These are phyloP conservation scores for Seladonia tumulorum DNA, from an alignment of 2,888 invertebrate genomes.

Conservation along the genomic window DNA sequence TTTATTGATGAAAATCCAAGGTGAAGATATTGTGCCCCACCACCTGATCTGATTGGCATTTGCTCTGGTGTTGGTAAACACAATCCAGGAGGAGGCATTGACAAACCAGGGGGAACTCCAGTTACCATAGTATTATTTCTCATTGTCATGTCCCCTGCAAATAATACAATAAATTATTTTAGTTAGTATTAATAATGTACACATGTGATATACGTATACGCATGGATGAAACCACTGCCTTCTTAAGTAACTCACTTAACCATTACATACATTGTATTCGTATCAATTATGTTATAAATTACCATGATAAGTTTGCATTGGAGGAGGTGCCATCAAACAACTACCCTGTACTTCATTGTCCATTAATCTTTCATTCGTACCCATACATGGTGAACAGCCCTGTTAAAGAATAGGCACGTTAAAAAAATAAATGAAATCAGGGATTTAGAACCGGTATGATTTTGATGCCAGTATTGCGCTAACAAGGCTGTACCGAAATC, in stretches of 20 bases:
- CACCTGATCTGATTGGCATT: conserved; percentile 78
- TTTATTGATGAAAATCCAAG: conserved; percentile 81
- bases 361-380: conserved; percentile 78
- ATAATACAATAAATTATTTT: conserved; percentile 3
- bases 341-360: conserved; percentile 78
- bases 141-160: conserved; percentile 78
- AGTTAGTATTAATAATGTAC: conserved; percentile 7
- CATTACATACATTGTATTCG: neutral
- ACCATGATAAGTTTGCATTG: conserved; percentile 82
- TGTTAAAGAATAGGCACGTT: conserved; percentile 51
- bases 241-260: neutral
- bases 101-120: conserved; percentile 80
- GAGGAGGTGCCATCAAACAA: conserved; percentile 80
- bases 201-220: neutral
- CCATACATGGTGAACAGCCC: conserved; percentile 78
- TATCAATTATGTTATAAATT: conserved; percentile 47
- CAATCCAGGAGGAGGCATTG: conserved; percentile 81
- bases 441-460: neutral
- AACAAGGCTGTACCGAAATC: neutral
- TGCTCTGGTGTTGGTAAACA: conserved; percentile 81
- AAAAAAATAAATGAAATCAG: conserved; percentile 8
- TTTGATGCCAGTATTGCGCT: neutral
- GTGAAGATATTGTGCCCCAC: conserved; percentile 78
- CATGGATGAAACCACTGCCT: neutral
- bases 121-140: conserved; percentile 79